Base-by-base conservation (phyloP, 2,113 vertebrate genomes). In the Mungos mungo region DNA sequence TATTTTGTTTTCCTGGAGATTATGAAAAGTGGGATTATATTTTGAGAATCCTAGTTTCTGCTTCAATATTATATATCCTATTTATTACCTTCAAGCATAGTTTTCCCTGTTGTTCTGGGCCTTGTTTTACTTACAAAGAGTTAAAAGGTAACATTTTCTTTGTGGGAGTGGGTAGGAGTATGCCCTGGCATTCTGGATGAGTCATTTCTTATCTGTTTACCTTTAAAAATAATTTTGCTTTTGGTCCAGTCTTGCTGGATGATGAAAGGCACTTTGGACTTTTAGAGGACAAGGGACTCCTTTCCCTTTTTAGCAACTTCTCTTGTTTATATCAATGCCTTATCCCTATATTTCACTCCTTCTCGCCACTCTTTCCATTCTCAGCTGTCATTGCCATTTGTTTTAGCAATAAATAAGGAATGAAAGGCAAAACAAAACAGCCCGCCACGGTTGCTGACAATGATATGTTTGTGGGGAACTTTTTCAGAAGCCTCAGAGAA, bases 361-460 rank as follows among this genome's bases (percentile, higher is more conserved):
- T 71, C 35, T 81, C 25, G 23, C 77, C 54, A 79, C 88, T 90
- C 80, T 97, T 97, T 96, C 94, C 95, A 88, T 97, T 92, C 54
- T 94, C 71, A 96, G 52, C 81, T 97, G 93, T 85, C 90, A 88
- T 47, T 88, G 71, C 52, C 60, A 35, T 91, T 97, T 85, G 72
- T 93, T 96, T 97, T 91, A 63, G 95, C 95, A 96, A 90, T 96
- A 92, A 96, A 93, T 96, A 96, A 90, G 27, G 84, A 60, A 96
- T 86, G 90, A 96, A 97, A 96, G 71, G 88, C 47, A 76, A 97
- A 97, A 83, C 72, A 88, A 83, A 96, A 74, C 95, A 95, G 66
- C 79, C 69, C 0, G 23, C 92, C 87, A 92, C 0, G 7, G 60
- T 77, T 33, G 50, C 90, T 97, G 95, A 96, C 96, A 97, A 72